Percentiles rank a stretch among this genome's conserved stretches.
phyloP scores from a whole-genome alignment of 2,888 invertebrate genomes.

The Synanthedon andrenaeformis region DNA sequence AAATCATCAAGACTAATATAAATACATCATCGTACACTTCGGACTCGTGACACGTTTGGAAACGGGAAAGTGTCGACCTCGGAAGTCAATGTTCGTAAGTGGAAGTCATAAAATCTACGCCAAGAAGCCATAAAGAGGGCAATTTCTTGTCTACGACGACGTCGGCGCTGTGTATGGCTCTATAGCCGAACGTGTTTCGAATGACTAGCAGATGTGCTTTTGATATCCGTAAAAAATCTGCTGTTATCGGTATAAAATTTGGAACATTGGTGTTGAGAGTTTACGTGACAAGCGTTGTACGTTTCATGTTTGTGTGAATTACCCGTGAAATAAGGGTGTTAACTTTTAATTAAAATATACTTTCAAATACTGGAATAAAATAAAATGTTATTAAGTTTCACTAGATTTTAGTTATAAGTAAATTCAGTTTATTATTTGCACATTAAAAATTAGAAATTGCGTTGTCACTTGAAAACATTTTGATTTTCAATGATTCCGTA shows the following conservation, averaged over 20 bases:
- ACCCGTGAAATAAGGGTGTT: too few species aligned
- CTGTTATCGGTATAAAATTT: slow-evolving; percentile 10
- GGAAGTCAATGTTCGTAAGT: slow-evolving; percentile 53
- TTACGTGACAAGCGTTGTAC: slow-evolving; percentile 4
- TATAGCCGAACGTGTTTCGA: slow-evolving; percentile 40
- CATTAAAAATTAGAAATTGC: too few species aligned
- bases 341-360: too few species aligned
- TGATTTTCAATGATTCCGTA: too few species aligned
- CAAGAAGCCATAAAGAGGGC: slow-evolving; percentile 49
- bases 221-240: slow-evolving; percentile 7
- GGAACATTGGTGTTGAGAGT: slow-evolving; percentile 5
- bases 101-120: slow-evolving; percentile 50
- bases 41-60: slow-evolving; percentile 22
- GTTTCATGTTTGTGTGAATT: background rate
- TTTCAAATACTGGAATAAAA: too few species aligned
- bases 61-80: slow-evolving; percentile 40
- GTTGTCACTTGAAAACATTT: too few species aligned
- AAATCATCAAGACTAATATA: too few species aligned
- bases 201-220: slow-evolving; percentile 20
- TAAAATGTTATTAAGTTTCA: too few species aligned
- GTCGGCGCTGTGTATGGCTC: slow-evolving; percentile 32
- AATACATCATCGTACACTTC: background rate
- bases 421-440: too few species aligned
- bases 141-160: slow-evolving; percentile 52
- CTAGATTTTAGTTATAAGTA: too few species aligned